A percentile compares a stretch with the other conserved stretches of the same genome.
Evolutionary conservation across 2,113 vertebrate species (phyloP).

Genomic region (Paratilapia polleni): DNA sequence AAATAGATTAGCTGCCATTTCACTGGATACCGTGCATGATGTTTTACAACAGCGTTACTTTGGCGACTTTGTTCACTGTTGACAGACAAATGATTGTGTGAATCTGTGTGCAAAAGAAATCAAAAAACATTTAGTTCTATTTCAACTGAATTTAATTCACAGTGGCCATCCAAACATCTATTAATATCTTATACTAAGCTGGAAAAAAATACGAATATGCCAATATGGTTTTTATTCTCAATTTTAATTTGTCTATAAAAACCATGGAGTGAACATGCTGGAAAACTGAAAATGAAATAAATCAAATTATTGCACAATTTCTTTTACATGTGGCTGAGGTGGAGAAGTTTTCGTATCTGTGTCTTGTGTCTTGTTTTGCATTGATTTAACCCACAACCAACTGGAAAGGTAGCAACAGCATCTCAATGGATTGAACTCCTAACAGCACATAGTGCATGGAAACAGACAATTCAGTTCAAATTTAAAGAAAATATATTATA

Average conservation of each 20-base stretch:
- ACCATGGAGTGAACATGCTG: not conserved
- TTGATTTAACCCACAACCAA: no score
- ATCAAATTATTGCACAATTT: no score
- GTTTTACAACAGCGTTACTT: not conserved
- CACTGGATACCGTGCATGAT: not conserved
- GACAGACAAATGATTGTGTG: not conserved
- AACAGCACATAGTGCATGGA: no score
- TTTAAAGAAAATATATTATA: no score
- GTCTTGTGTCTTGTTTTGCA: no score
- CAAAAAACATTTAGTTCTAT: not conserved
- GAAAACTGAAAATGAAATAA: no score
- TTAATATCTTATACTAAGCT: not conserved
- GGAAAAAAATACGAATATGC: not conserved
- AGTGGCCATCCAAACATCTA: not conserved
- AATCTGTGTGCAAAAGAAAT: not conserved
- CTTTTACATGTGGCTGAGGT: no score
- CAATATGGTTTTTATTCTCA: not conserved
- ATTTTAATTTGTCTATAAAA: not conserved
- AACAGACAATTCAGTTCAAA: no score
- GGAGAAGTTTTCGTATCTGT: no score
- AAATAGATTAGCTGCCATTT: not conserved
- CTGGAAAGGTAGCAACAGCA: no score
- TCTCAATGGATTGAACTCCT: no score
- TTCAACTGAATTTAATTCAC: not conserved
- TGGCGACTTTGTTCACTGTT: not conserved